These are phyloP conservation scores for Laticauda colubrina DNA, from an alignment of 2,113 vertebrate species.

Conservation along the genomic window DNA sequence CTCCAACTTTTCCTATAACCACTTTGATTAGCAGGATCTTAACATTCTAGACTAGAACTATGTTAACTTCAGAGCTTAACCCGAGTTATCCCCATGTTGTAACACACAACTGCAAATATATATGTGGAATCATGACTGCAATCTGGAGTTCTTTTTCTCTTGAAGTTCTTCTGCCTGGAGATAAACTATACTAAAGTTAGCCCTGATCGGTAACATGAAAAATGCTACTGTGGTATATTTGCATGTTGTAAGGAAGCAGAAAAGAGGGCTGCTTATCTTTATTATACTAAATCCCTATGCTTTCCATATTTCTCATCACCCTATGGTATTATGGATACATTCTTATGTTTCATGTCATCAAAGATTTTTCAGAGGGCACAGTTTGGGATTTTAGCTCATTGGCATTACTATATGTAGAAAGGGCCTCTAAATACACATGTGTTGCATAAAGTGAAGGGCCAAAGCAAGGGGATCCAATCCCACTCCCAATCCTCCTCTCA, in stretches of 20 bases:
- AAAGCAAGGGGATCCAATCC: background rate
- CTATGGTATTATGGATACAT: background rate
- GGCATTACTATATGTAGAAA: background rate
- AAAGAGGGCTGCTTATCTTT: background rate
- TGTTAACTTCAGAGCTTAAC: background rate
- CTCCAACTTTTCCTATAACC: background rate
- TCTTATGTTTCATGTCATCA: too few relatives aligned
- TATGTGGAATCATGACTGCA: background rate
- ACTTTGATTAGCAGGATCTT: background rate
- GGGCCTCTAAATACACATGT: background rate
- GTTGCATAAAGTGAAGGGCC: background rate
- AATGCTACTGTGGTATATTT: background rate
- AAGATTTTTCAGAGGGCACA: background rate
- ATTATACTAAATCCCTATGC: background rate
- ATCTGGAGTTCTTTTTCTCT: background rate
- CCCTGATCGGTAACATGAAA: background rate
- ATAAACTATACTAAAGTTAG: background rate
- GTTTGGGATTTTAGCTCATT: background rate
- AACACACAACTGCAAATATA: background rate
- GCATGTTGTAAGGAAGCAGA: background rate
- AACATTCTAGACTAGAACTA: background rate
- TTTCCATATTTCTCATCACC: background rate
- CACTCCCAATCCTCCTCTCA: background rate
- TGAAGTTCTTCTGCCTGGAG: background rate
- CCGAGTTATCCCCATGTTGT: background rate